phyloP scores from a whole-genome alignment of 37 sponge, comb jelly and placozoan species.

The Spongia lamella region DNA sequence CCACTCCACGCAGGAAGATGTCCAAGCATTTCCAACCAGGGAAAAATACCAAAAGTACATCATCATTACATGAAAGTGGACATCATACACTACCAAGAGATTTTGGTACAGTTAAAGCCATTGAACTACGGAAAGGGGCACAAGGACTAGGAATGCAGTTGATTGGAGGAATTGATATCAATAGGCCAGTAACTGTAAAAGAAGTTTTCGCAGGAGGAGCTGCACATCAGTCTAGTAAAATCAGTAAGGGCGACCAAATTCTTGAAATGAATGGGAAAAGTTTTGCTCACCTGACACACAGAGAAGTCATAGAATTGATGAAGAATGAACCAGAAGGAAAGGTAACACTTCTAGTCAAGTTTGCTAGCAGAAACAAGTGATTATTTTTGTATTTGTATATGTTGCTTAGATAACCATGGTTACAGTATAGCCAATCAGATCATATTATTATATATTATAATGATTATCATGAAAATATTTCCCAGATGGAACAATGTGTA shows the following conservation, averaged over 20 bases:
- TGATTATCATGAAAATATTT: too few species aligned
- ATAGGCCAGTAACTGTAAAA: constrained; percentile 51
- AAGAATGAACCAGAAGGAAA: constrained; percentile 67
- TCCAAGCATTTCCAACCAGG: too few species aligned
- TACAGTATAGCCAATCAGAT: too few species aligned
- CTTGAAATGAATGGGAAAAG: constrained; percentile 61
- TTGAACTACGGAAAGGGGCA: constrained; percentile 73
- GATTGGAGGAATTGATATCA: constrained; percentile 42
- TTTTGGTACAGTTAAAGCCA: constrained; percentile 40
- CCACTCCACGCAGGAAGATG: too few species aligned
- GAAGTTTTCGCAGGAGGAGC: constrained; percentile 74
- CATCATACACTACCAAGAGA: constrained; percentile 18
- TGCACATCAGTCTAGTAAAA: constrained; percentile 68
- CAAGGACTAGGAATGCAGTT: constrained; percentile 80
- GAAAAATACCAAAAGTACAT: too few species aligned
- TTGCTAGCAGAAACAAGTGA: too few species aligned
- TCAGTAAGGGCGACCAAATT: constrained; percentile 63
- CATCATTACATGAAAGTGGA: too few species aligned
- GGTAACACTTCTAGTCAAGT: constrained; percentile 50
- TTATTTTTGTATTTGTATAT: too few species aligned
- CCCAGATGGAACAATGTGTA: too few species aligned
- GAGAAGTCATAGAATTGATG: constrained; percentile 52
- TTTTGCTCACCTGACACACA: constrained; percentile 49
- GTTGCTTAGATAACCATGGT: too few species aligned
- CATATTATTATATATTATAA: too few species aligned